Evolutionary conservation across 1,140 invertebrate genomes (phyloP), one percentile per base, ranked within the genome.

Genomic region (Drosophila subpulchrella): DNA sequence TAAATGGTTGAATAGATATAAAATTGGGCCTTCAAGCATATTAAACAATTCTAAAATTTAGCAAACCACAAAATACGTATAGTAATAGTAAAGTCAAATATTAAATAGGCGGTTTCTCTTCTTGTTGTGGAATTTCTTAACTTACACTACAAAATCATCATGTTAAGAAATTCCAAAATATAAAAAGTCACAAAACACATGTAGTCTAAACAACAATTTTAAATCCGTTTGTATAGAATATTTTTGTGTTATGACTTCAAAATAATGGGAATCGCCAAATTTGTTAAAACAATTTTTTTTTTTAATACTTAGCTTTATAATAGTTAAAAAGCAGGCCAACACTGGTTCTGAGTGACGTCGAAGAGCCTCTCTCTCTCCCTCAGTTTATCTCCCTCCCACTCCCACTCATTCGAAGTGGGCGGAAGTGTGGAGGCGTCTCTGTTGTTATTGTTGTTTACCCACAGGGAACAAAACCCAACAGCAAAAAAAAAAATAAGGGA

Each of bases 271-370:
- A 24, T 24, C 2, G 24, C 24, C 1, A 42, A 6, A 15, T 27
- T 41, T 6, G 30, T 13, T 6, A 30, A 10, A 0, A 39, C 4
- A 39, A 39, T 2, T 39, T 12, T 38, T 12, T 38, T 38, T 4
- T 39, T 5, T 12, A 44, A 15, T 4, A 6, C 10, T 34, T 38
- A 11, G 13, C 47, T 20, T 12, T 11, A 46, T 15, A 39, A 30
- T 24, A 15, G 58, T 10, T 12, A 6, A 27, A 24, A 34, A 11
- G 0, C 10, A 24, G 3, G 15, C 10, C 60, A 34, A 10, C 38
- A 42, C 60, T 63, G 10, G 4, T 60, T 61, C 17, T 17, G 55
- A n/a, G 34, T 71, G 65, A 71, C 67, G 65, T 71, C 27, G 42
- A 71, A 36, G 11, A 11, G n/a, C 8, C 15, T 50, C 36, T 10